Conservation (phyloP, 2,113 vertebrate genomes). For the Sus scrofa region DNA sequence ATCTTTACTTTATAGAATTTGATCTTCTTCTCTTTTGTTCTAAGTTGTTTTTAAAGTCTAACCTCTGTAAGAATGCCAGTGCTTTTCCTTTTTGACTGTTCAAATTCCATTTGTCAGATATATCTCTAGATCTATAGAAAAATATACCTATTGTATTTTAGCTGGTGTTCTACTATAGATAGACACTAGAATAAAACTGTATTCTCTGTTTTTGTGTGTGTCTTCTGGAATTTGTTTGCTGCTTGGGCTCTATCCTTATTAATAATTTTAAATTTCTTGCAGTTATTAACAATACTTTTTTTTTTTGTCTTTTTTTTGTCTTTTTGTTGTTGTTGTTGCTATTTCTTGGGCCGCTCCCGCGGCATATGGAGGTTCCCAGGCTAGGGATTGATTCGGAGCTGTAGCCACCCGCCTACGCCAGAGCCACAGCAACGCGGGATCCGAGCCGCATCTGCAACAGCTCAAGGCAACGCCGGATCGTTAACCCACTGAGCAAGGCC, state of each 20-base stretch:
- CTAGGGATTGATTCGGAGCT: too few species aligned
- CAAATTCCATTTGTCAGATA: not conserved
- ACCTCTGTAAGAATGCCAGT: not conserved
- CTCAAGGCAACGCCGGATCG: too few species aligned
- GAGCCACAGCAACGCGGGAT: too few species aligned
- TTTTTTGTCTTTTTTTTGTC: too few species aligned
- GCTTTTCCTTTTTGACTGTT: conserved; percentile 37
- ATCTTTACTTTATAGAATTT: conserved; percentile 16
- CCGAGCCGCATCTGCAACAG: too few species aligned
- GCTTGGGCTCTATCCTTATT: not conserved
- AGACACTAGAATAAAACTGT: not conserved
- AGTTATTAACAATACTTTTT: not conserved
- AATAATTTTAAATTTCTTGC: not conserved
- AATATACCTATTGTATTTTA: not conserved
- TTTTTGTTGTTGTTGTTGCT: too few species aligned
- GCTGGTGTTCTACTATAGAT: not conserved
- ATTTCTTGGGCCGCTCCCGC: too few species aligned
- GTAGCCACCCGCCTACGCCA: too few species aligned
- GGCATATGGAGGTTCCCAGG: too few species aligned
- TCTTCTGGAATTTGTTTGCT: not conserved
- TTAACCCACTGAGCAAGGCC: too few species aligned
- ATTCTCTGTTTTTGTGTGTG: not conserved
- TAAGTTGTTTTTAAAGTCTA: not conserved
- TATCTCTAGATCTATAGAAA: not conserved
- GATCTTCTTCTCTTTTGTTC: not conserved